Evolutionary conservation across 2,113 vertebrate genomes (phyloP).

Genomic region (Microcebus ravelobensis): DNA sequence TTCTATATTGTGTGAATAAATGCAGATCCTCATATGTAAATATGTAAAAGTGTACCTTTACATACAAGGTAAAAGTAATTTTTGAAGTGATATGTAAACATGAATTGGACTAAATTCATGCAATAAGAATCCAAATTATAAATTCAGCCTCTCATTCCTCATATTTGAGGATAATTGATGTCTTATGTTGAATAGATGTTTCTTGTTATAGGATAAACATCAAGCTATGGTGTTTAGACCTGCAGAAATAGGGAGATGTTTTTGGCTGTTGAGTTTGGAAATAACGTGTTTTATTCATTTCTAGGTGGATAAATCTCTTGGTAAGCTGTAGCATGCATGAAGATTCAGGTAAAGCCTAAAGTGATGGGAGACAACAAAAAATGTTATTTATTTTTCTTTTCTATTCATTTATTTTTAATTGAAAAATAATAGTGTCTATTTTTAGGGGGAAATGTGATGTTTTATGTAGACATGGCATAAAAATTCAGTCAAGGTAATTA

Average conservation of each 20-base stretch:
- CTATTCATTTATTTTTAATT: not conserved
- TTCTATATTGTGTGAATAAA: not conserved
- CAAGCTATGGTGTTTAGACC: not conserved
- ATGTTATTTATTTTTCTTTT: not conserved
- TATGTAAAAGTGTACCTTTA: not conserved
- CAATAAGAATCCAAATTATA: not conserved
- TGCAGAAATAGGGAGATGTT: not conserved
- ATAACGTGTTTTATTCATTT: not conserved
- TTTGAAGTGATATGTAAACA: not conserved
- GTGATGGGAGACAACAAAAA: not conserved
- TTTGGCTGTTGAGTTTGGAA: not conserved
- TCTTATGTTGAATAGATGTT: not conserved
- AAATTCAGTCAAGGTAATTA: no score
- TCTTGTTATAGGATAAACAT: not conserved
- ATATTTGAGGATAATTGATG: not conserved
- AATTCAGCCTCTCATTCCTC: not conserved
- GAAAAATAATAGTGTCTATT: not conserved
- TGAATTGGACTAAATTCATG: not conserved
- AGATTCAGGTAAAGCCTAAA: not conserved
- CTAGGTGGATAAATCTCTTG: not conserved
- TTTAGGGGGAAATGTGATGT: not conserved
- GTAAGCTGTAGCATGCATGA: not conserved
- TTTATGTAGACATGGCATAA: no score
- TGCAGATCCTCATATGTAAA: not conserved
- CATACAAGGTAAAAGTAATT: slow-evolving; percentile 5